Evolutionary conservation across 2,888 invertebrate genomes (phyloP), one percentile per base, ranked within the genome.

Genomic region (Volucella zonaria): DNA sequence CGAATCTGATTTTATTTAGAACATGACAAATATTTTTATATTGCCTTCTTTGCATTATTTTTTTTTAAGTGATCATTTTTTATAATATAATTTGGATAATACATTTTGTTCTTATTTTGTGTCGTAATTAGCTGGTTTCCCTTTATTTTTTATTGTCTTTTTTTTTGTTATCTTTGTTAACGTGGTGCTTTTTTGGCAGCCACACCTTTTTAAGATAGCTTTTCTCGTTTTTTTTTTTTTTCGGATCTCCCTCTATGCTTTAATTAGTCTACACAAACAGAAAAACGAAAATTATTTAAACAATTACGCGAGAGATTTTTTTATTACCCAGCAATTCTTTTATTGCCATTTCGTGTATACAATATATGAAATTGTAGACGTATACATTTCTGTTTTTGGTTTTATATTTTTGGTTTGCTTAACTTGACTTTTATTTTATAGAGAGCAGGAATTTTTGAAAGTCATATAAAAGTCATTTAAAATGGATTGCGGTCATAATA

Each of bases 401-500:
- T 54, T 67, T n/a, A 18, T 3, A 8, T 47, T 52, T 15, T 51
- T 8, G 11, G 14, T 64, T 51, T 51, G 9, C 31, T 31, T 31
- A 31, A 31, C 31, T 31, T 31, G 31, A 31, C 31, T 31, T 67
- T 51, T 42, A 23, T 11, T 10, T 42, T 40, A 18, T 49, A 47
- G 6, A 49, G 40, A 15, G 42, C 14, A 47, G 47, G 61, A 68
- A 77, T 68, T 77, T 62, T 70, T 68, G 77, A 70, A 71, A 66
- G 71, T 66, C 70, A 76, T 76, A 76, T 82, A 76, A 75, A 74
- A 76, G 58, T 77, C 59, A 82, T 82, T 77, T 45, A 71, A 61
- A 64, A 38, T 40, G 43, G 45, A 82, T 76, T 81, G 47, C 77
- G 54, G 68, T 18, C 52, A 82, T 82, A 77, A 82, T 71, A 18